Conservation (phyloP, 2,797 vertebrate genomes). For the Gymnocypris eckloni region DNA sequence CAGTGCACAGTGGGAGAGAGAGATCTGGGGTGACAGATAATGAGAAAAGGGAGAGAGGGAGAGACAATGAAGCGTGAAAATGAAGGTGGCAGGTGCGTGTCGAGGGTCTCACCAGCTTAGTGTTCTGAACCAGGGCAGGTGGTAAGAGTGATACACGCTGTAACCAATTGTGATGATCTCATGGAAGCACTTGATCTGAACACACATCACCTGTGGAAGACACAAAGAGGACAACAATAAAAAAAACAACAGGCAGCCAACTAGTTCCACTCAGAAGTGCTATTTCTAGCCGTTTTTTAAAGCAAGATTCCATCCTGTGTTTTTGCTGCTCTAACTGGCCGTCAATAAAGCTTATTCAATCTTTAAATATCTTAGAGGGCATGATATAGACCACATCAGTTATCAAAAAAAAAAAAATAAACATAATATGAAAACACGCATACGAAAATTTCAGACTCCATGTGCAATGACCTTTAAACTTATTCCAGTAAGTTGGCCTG, state of each 20-base stretch:
- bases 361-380: background rate
- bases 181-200: conserved; percentile 99
- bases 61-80: conserved; percentile 27
- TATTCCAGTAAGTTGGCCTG: background rate
- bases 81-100: conserved; percentile 17
- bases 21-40: conserved; percentile 31
- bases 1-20: background rate
- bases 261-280: background rate
- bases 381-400: too few species aligned
- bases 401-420: too few species aligned
- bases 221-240: background rate
- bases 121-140: conserved; percentile 97
- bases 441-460: too few species aligned
- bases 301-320: background rate
- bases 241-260: background rate
- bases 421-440: too few species aligned
- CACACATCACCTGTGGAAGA: conserved; percentile 90
- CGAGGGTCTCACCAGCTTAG: conserved; percentile 89
- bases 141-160: conserved; percentile 93
- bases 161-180: conserved; percentile 99
- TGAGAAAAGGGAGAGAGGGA: conserved; percentile 15
- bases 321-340: background rate
- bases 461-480: background rate
- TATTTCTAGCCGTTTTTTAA: background rate
- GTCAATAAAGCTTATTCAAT: background rate